Evolutionary conservation across 2,113 vertebrate species (phyloP).

Genomic region (Aspidoscelis tigris): DNA sequence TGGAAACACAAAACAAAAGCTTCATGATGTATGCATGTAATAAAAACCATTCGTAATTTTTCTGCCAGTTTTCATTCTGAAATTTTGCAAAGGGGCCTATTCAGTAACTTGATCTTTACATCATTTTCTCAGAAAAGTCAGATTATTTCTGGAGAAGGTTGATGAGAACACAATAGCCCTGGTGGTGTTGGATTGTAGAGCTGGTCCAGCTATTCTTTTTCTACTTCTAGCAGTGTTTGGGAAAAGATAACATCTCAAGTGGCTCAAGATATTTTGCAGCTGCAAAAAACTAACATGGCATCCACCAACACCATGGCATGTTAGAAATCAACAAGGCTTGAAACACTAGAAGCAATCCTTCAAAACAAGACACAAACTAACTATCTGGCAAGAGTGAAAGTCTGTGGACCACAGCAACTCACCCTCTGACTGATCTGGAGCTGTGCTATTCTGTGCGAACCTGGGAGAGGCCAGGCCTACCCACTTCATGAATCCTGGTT

Average conservation of each 20-base stretch:
- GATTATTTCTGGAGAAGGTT: neutral
- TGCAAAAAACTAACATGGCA: no score
- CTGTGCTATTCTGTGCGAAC: no score
- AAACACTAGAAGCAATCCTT: no score
- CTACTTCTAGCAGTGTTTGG: neutral
- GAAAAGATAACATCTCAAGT: neutral
- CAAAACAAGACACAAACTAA: no score
- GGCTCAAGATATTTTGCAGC: no score
- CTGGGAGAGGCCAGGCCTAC: no score
- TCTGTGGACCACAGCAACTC: no score
- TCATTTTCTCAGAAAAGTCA: neutral
- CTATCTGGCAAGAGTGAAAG: no score
- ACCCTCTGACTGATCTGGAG: no score
- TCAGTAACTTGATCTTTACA: neutral
- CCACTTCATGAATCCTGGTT: no score
- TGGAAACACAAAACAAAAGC: constrained; percentile 37
- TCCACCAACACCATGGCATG: no score
- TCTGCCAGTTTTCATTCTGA: constrained; percentile 24
- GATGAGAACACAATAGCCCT: neutral
- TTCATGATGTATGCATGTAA: constrained; percentile 19
- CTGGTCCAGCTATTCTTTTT: neutral
- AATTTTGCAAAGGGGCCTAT: constrained; percentile 30
- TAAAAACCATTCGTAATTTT: constrained; percentile 24
- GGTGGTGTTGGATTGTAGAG: neutral
- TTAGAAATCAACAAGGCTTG: no score